Evolutionary conservation across 2,797 vertebrate genomes (phyloP).

Genomic region (Diglossa cyanea): DNA sequence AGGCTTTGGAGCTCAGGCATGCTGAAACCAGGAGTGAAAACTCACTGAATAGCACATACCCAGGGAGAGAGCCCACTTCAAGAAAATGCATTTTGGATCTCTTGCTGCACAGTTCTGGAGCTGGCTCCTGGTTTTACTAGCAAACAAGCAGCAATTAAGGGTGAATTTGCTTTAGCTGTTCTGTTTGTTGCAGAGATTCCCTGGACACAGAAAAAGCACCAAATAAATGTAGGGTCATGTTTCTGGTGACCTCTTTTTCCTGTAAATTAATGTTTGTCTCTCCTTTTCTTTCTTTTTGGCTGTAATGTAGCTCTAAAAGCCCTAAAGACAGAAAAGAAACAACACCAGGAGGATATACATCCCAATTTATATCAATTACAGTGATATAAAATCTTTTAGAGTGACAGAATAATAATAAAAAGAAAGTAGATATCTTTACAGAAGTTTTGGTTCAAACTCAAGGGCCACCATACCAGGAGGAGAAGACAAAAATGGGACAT

Average conservation of each 20-base stretch:
- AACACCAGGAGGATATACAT: background rate
- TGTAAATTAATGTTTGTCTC: background rate
- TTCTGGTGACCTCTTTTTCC: background rate
- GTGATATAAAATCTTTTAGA: background rate
- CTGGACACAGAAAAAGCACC: background rate
- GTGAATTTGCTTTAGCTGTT: background rate
- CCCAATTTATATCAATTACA: background rate
- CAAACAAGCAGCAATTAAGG: background rate
- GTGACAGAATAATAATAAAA: background rate
- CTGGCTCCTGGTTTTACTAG: background rate
- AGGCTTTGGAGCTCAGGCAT: background rate
- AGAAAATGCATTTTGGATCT: background rate
- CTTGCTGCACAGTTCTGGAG: background rate
- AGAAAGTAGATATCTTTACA: background rate
- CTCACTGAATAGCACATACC: rapidly evolving
- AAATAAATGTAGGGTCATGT: background rate
- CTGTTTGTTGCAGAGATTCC: background rate
- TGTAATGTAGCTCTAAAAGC: background rate
- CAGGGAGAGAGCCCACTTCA: rapidly evolving
- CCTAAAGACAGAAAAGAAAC: background rate
- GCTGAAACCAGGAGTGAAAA: background rate
- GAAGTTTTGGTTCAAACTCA: background rate
- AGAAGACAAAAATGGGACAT: background rate
- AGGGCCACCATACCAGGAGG: background rate
- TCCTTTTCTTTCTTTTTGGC: background rate